Evolutionary conservation across 2,797 vertebrate species (phyloP).

Genomic region (Acanthurus leucopareius): DNA sequence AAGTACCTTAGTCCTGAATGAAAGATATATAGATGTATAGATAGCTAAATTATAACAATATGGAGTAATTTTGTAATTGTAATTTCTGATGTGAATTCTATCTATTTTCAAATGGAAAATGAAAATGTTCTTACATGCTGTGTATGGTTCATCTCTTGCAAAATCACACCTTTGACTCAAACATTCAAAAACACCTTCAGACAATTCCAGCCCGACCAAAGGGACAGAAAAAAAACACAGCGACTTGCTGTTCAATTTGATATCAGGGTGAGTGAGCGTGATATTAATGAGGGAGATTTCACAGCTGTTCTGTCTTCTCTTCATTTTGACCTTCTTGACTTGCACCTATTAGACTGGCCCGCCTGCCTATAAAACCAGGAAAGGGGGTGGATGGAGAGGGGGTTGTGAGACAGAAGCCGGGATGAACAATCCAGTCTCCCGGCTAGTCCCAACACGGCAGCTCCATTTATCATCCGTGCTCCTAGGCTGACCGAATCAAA

Average conservation of each 20-base stretch:
- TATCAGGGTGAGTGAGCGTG: conserved; percentile 52
- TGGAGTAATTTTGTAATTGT: background rate
- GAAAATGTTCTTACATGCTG: background rate
- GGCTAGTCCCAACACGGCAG: conserved; percentile 69
- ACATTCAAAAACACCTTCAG: conserved; percentile 9
- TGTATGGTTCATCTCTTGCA: background rate
- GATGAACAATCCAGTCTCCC: conserved; percentile 69
- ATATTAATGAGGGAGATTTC: conserved; percentile 72
- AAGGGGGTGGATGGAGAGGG: conserved; percentile 19
- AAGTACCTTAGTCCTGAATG: too few relatives aligned
- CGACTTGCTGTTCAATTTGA: conserved; percentile 40
- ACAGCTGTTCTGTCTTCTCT: conserved; percentile 62
- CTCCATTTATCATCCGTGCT: conserved; percentile 84
- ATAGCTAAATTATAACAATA: background rate
- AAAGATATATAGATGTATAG: too few relatives aligned
- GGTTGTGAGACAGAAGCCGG: conserved; percentile 55
- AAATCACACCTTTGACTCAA: conserved; percentile 6
- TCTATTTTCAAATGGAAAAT: background rate
- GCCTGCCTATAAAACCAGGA: conserved; percentile 47
- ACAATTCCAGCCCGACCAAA: conserved; percentile 16
- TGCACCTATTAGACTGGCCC: conserved; percentile 64
- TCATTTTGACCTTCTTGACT: conserved; percentile 70
- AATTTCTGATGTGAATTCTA: background rate
- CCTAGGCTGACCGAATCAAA: conserved; percentile 75
- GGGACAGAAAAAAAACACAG: background rate